Evolutionary conservation across 1,140 invertebrate species (phyloP), one percentile per base, ranked within the genome.

Genomic region (Drosophila kepulauana): DNA sequence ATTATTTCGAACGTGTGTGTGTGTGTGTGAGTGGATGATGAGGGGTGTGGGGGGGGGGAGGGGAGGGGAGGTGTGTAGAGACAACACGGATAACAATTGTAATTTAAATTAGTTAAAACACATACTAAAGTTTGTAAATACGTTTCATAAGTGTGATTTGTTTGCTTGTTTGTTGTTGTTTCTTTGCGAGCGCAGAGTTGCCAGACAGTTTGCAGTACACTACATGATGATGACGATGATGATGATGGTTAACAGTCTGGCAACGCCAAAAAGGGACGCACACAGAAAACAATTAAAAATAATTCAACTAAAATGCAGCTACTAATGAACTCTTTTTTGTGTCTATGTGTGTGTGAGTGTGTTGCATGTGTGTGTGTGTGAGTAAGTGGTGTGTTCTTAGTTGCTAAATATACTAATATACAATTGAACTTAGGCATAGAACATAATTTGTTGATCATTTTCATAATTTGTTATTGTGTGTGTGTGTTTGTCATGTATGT

Each of bases 291-390:
- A 25, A 30, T 61, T n/a, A 41, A 71, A 33, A 43, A 52, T 20
- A 59, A 59, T 62, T 69, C 35, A 74, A 62, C 71, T 75, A 75
- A 70, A 64, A 69, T 69, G 59, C 56, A 70, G 45, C 57, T 70
- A 75, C 57, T 70, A 75, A 63, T 63, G 28, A 70, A 63, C 30
- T 71, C 30, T 4, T 25, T 25, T 25, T 25, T 25, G 20, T 48
- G 33, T 61, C 16, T 15, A 10, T 58, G 45, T 57, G 41, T 49
- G 16, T 52, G 49, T 68, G 45, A 16, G 10, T 57, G 16, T 10
- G 10, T 46, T 68, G 45, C 16, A 6, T 57, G 16, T n/a, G 10
- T 46, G 10, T 59, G n/a, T 25, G 28, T 56, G 7, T 57, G 11
- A 43, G 20, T 4, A 25, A 25, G 20, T 25, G 3, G 20, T 25